Conservation (phyloP, 2,113 vertebrate species). For the Ploceus nigricollis region DNA sequence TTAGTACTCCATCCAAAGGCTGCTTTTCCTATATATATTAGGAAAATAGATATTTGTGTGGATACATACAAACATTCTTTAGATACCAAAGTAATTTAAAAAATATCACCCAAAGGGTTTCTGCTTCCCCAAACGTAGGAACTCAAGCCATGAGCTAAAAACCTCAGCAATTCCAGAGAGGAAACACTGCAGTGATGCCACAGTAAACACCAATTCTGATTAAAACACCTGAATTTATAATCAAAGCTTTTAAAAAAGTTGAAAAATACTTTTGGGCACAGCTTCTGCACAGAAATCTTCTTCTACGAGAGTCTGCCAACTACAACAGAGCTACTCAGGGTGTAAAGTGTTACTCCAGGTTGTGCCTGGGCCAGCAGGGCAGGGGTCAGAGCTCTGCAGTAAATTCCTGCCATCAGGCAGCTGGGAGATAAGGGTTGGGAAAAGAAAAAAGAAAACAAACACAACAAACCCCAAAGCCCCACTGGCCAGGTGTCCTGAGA, state of each 20-base stretch:
- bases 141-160: neutral
- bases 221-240: neutral
- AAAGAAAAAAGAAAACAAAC: neutral
- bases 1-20: neutral
- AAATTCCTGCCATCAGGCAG: neutral
- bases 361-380: neutral
- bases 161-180: neutral
- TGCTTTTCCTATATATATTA: neutral
- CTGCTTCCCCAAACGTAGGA: neutral
- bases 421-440: neutral
- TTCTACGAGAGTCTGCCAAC: neutral
- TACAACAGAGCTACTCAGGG: neutral
- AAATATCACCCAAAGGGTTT: neutral
- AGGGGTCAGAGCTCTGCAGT: fast-evolving
- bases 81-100: neutral
- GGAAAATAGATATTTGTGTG: neutral
- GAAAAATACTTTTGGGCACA: neutral
- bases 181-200: neutral
- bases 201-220: neutral
- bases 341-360: no score
- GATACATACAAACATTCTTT: neutral
- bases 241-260: neutral
- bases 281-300: neutral
- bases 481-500: neutral
- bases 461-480: neutral